Conservation (phyloP, 2,113 vertebrate species). For the Campylomormyrus numenius region DNA sequence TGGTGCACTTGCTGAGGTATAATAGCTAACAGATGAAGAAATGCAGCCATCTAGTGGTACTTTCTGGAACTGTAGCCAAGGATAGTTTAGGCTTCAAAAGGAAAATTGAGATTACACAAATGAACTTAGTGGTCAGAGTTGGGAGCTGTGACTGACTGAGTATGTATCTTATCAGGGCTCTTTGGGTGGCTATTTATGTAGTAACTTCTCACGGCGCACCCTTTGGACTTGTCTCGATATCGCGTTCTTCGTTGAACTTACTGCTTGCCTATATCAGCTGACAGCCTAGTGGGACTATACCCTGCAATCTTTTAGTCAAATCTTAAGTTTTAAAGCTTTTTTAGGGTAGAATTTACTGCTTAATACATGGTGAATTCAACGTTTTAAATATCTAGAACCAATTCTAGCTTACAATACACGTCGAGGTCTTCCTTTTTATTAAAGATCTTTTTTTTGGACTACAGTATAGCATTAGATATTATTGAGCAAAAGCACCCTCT, state of each 20-base stretch:
- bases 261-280: background rate
- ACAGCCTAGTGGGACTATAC: background rate
- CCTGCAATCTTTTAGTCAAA: background rate
- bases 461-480: background rate
- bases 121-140: background rate
- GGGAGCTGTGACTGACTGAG: background rate
- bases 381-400: background rate
- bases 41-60: background rate
- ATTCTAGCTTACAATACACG: background rate
- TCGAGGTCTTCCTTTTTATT: background rate
- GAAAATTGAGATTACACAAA: background rate
- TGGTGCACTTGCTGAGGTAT: background rate
- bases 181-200: background rate
- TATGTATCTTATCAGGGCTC: background rate
- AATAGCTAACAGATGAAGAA: background rate
- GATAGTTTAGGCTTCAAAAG: background rate
- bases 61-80: background rate
- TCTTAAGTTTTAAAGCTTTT: background rate
- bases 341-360: background rate
- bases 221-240: background rate
- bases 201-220: background rate
- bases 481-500: background rate
- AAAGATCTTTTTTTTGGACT: background rate
- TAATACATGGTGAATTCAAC: background rate
- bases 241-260: background rate